Evolutionary conservation across 1,140 invertebrate genomes (phyloP), one percentile per base, ranked within the genome.

Genomic region (Zaprionus taronus): DNA sequence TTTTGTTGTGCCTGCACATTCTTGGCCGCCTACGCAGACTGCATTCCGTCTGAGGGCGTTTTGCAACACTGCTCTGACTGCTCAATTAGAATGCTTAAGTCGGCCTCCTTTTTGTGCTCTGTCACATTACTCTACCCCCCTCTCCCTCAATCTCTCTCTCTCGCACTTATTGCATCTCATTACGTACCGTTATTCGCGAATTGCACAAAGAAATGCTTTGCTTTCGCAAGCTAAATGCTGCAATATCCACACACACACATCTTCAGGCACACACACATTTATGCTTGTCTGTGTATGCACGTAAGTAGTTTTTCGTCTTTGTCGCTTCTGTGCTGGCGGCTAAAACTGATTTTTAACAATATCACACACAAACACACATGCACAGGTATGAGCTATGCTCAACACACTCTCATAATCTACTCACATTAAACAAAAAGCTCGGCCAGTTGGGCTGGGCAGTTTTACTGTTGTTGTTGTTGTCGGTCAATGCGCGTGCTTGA

Each of bases 401-500:
- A 51, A 24, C 28, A 14, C 38, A 65, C 51, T n/a, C 55, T 51
- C 22, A 53, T 38, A 70, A 75, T 63, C 56, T 58, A 75, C 72
- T 71, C 57, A 76, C 73, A 61, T 60, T 65, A 24, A 60, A 61
- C 49, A 65, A 76, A 58, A 68, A 68, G 68, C 73, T 76, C 65
- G 68, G 70, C 58, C 62, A 64, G 68, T 62, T 71, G 58, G 26
- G 70, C 70, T 57, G 75, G 73, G 73, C 68, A 71, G 73, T 41
- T 68, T 41, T 71, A 41, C 41, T 55, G 57, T 58, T 55, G 69
- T 36, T 26, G 51, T 66, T 72, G 55, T 57, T 58, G 55, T 72
- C 64, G 76, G 79, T 86, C 83, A 86, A 79, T 83, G 81, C 81
- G 83, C 83, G 78, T 83, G 83, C 77, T 87, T 75, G 82, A 84